phyloP scores from a whole-genome alignment of 2,888 invertebrate genomes.

The Aspidiotus destructor region DNA sequence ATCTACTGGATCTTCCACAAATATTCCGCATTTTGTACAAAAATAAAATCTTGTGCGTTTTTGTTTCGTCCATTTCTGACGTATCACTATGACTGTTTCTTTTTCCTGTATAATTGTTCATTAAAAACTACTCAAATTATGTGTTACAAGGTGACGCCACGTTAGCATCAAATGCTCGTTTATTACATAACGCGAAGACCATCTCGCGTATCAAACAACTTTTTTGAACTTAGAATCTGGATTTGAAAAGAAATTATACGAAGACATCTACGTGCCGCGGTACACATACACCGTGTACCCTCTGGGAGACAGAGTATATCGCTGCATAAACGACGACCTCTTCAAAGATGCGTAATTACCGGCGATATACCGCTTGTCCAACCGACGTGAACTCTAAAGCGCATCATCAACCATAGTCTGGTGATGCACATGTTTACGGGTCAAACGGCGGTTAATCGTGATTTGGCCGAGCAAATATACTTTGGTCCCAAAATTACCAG shows the following conservation, averaged over 20 bases:
- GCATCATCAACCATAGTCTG: too few relatives aligned
- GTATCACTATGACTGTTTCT: too few relatives aligned
- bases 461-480: too few relatives aligned
- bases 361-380: not conserved
- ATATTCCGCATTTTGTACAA: too few relatives aligned
- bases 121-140: conserved; percentile 5
- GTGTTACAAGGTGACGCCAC: conserved; percentile 16
- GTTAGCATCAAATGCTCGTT: conserved; percentile 12
- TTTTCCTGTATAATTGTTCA: too few relatives aligned
- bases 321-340: not conserved
- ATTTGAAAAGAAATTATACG: not conserved
- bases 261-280: not conserved
- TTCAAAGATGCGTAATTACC: not conserved
- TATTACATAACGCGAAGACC: conserved; percentile 5
- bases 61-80: too few relatives aligned
- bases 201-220: conserved; percentile 10
- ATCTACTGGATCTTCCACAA: too few relatives aligned
- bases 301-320: not conserved
- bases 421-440: too few relatives aligned
- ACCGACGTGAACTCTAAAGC: too few relatives aligned
- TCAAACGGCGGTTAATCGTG: too few relatives aligned
- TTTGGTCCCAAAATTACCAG: too few relatives aligned
- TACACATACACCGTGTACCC: not conserved
- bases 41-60: too few relatives aligned
- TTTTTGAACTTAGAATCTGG: conserved; percentile 13